phyloP scores from a whole-genome alignment of 2,113 vertebrate genomes.

The Sus scrofa region T2T-Sscrofa CM000829.6:47023001-47023500 shows the following conservation, averaged over 20 bases:
- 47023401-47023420: not conserved
- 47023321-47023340: not conserved
- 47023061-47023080: too few relatives aligned
- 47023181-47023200: not conserved
- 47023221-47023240: not conserved
- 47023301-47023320: not conserved
- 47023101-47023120: too few relatives aligned
- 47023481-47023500: not conserved
- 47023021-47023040: too few relatives aligned
- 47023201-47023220: slow-evolving; percentile 3
- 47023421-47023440: not conserved
- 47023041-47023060: too few relatives aligned
- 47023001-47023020: too few relatives aligned
- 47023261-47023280: not conserved
- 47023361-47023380: not conserved
- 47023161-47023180: not conserved
- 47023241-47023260: not conserved
- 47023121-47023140: too few relatives aligned
- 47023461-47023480: not conserved
- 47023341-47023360: slow-evolving; percentile 1
- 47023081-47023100: too few relatives aligned
- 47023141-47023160: not conserved
- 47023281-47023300: not conserved
- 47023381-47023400: not conserved
- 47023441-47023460: not conserved